A percentile compares a stretch with the other conserved stretches of the same genome.
These are phyloP conservation scores for Lycaena phlaeas DNA, from an alignment of 2,888 invertebrate species.

Conservation along the genomic window DNA sequence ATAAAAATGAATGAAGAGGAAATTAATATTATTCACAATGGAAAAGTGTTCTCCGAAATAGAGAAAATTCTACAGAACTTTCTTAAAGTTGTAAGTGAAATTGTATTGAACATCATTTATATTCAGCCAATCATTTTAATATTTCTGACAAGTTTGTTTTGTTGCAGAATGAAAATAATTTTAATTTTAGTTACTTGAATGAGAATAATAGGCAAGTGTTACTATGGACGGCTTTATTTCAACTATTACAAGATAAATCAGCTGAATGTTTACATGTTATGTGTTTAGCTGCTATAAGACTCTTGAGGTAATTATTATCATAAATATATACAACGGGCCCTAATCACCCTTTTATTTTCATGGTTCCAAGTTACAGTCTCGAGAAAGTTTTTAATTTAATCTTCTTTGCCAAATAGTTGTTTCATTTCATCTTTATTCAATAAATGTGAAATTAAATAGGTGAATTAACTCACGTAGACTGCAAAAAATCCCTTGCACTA, in stretches of 20 bases:
- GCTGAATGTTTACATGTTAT: slow-evolving; percentile 57
- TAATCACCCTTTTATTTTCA: no score
- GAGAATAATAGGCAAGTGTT: slow-evolving; percentile 64
- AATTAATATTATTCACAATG: slow-evolving; percentile 43
- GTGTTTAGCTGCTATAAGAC: slow-evolving; percentile 75
- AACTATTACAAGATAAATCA: slow-evolving; percentile 64
- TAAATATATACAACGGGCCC: no score
- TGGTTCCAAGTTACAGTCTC: no score
- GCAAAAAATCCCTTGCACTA: no score
- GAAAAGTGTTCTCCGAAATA: slow-evolving; percentile 32
- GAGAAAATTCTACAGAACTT: slow-evolving; percentile 35
- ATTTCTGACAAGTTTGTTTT: no score
- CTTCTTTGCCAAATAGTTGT: no score
- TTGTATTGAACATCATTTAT: no score
- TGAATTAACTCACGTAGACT: no score
- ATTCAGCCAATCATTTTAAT: no score
- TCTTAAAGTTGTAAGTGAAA: slow-evolving; percentile 39
- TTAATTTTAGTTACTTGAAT: slow-evolving; percentile 75
- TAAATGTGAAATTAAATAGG: no score
- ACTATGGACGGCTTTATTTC: slow-evolving; percentile 76
- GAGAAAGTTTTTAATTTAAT: no score
- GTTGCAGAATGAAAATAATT: slow-evolving; percentile 64
- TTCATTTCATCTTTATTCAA: no score
- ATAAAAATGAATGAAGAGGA: slow-evolving; percentile 52
- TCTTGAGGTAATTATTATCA: slow-evolving; percentile 73